phyloP scores from a whole-genome alignment of 1,140 invertebrate species.

The Brachystomella parvula region DNA sequence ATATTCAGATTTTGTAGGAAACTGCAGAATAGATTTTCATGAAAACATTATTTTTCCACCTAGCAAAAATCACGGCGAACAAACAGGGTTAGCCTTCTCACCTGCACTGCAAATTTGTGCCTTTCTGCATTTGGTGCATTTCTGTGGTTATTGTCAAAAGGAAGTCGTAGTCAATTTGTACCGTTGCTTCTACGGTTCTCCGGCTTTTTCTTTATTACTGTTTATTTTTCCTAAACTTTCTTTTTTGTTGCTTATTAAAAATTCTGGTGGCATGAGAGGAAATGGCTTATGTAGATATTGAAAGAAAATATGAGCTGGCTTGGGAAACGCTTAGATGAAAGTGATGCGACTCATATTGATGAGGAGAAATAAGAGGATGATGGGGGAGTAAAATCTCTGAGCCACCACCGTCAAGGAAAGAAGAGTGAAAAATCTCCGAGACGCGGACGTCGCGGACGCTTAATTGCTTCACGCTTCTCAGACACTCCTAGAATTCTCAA shows the following conservation, averaged over 20 bases:
- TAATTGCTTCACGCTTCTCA: conserved; percentile 34
- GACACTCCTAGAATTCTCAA: conserved; percentile 37
- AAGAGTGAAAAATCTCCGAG: conserved; percentile 35
- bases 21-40: too few relatives aligned
- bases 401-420: background rate
- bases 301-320: conserved; percentile 38
- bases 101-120: too few relatives aligned
- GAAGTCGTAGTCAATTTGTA: background rate
- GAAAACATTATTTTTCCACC: too few relatives aligned
- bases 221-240: background rate
- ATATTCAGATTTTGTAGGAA: too few relatives aligned
- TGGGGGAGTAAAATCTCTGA: background rate
- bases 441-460: conserved; percentile 20
- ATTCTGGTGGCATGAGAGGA: conserved; percentile 30
- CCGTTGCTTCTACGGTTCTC: background rate
- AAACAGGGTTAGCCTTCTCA: too few relatives aligned
- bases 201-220: background rate
- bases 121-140: too few relatives aligned
- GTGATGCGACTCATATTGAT: conserved; percentile 38
- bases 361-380: conserved; percentile 24
- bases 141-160: too few relatives aligned
- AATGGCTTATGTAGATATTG: conserved; percentile 40
- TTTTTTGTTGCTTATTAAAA: conserved; percentile 31
- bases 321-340: conserved; percentile 29
- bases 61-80: too few relatives aligned